Percentiles rank a stretch among this genome's conserved stretches.
phyloP scores from a whole-genome alignment of 2,797 vertebrate species.

The Aulostomus chinensis region DNA sequence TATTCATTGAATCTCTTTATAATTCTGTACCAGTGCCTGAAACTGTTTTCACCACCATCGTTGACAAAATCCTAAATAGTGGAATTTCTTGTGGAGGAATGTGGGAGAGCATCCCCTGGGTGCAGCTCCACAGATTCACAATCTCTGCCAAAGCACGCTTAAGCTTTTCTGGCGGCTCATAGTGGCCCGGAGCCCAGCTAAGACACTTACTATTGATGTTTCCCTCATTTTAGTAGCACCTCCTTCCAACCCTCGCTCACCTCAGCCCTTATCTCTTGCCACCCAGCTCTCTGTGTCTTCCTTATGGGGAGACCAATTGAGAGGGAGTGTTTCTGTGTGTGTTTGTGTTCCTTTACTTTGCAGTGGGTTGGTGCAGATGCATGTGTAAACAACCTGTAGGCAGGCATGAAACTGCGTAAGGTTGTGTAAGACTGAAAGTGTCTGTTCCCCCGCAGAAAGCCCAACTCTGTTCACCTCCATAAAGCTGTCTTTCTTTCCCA shows the following conservation, averaged over 20 bases:
- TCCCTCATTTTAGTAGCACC: conserved; percentile 43
- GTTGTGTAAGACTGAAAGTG: conserved; percentile 58
- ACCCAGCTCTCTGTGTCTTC: conserved; percentile 50
- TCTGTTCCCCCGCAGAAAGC: conserved; percentile 71
- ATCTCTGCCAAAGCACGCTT: conserved; percentile 54
- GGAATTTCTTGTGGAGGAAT: conserved; percentile 44
- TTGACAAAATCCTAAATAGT: conserved; percentile 36
- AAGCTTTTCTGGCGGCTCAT: conserved; percentile 45
- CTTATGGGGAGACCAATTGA: conserved; percentile 31
- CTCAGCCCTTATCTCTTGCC: conserved; percentile 62
- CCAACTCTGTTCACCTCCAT: conserved; percentile 71
- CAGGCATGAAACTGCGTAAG: conserved; percentile 43
- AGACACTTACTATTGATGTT: conserved; percentile 60
- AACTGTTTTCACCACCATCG: conserved; percentile 15
- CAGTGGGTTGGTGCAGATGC: conserved; percentile 43
- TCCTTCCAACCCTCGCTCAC: conserved; percentile 41
- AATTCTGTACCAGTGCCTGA: conserved; percentile 12
- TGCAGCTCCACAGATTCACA: conserved; percentile 34
- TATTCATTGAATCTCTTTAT: conserved; percentile 20
- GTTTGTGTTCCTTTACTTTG: conserved; percentile 15
- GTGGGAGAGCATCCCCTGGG: conserved; percentile 40
- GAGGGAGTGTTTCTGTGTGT: conserved; percentile 1
- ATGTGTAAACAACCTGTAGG: conserved; percentile 66
- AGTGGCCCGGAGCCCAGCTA: conserved; percentile 55
- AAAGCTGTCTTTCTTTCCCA: conserved; percentile 73